phyloP scores from a whole-genome alignment of 2,113 vertebrate genomes.

The Microcebus tavaratra region DNA sequence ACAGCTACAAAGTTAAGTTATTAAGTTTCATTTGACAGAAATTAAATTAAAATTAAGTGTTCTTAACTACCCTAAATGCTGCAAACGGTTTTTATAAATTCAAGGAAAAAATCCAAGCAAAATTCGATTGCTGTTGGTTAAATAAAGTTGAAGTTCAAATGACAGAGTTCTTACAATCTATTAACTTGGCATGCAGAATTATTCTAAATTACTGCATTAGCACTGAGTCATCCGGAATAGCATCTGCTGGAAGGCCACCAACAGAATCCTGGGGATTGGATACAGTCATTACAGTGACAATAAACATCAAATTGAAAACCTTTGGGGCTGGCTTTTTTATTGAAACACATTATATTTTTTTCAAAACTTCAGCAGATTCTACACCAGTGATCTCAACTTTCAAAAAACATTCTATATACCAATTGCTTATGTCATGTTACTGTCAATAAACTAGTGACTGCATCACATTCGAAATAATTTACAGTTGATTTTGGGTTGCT shows the following conservation, averaged over 20 bases:
- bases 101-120: neutral
- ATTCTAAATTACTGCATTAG: conserved; percentile 63
- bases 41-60: neutral
- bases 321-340: neutral
- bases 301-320: conserved; percentile 22
- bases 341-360: conserved; percentile 42
- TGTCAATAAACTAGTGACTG: neutral
- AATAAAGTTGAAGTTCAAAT: conserved; percentile 52
- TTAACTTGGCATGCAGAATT: conserved; percentile 44
- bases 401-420: neutral
- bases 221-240: conserved; percentile 50
- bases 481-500: neutral
- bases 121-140: conserved; percentile 18
- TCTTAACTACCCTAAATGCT: neutral
- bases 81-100: conserved; percentile 15
- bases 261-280: conserved; percentile 22
- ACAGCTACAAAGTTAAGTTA: conserved; percentile 19
- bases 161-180: conserved; percentile 42
- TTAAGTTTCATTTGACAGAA: conserved; percentile 13
- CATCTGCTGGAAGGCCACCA: conserved; percentile 38
- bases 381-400: neutral
- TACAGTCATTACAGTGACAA: conserved; percentile 36
- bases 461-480: neutral
- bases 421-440: neutral
- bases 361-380: conserved; percentile 39